Evolutionary conservation across 2,888 invertebrate genomes (phyloP).

Genomic region (Lasioglossum leucozonium): DNA sequence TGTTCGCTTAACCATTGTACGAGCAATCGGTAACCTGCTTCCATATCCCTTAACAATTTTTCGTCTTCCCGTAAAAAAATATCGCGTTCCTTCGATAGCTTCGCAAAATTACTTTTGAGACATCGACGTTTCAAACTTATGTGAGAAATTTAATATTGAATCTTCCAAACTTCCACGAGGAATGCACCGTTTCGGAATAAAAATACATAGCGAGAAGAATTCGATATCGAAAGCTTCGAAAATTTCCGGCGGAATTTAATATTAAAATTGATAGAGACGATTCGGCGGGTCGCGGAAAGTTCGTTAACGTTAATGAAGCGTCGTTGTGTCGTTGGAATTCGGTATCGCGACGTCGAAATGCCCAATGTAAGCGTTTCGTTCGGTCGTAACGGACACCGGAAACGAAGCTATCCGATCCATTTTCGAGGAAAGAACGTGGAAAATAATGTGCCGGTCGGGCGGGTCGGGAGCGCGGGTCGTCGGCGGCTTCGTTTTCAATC

Average conservation of each 20-base stretch:
- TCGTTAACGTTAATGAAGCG: neutral
- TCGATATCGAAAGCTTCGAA: neutral
- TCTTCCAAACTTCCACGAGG: neutral
- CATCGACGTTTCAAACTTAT: neutral
- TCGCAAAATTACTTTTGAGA: neutral
- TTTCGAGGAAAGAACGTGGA: neutral
- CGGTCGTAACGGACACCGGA: slow-evolving; percentile 1
- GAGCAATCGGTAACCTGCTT: neutral
- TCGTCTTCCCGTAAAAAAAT: neutral
- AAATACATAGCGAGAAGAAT: neutral
- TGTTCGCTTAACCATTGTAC: neutral
- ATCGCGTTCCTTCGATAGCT: neutral
- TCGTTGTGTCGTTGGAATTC: neutral
- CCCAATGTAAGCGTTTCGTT: neutral
- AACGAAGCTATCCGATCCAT: slow-evolving; percentile 5
- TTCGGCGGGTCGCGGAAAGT: neutral
- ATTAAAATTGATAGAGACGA: neutral
- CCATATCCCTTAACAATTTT: neutral
- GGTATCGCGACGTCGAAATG: neutral
- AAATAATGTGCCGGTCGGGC: neutral
- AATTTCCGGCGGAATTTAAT: neutral
- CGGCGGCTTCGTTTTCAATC: slow-evolving; percentile 12
- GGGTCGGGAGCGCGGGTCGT: neutral
- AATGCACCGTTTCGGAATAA: neutral
- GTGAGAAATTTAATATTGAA: neutral